phyloP scores from a whole-genome alignment of 2,888 invertebrate species.

The Ganaspis brasiliensis region DNA sequence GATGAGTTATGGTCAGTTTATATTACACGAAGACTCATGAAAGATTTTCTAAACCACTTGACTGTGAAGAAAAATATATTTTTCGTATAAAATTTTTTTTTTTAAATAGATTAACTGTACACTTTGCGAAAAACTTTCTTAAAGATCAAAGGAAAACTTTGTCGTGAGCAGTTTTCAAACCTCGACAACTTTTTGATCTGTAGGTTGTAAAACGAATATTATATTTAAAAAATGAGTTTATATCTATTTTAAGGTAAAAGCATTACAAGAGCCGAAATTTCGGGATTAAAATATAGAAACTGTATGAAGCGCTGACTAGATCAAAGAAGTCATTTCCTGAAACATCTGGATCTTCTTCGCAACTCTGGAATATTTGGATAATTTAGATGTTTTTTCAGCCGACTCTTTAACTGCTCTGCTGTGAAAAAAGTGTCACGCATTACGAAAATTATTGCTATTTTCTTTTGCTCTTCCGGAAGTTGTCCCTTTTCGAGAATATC shows the following conservation, averaged over 20 bases:
- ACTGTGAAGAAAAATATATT: no score
- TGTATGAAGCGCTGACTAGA: conserved; percentile 10
- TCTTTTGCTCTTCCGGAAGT: neutral
- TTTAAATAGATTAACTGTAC: no score
- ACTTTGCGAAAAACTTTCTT: no score
- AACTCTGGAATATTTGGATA: conserved; percentile 8
- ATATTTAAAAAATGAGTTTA: no score
- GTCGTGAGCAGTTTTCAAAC: no score
- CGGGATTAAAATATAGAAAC: conserved; percentile 3
- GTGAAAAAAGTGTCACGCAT: conserved; percentile 10
- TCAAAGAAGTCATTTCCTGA: conserved; percentile 23
- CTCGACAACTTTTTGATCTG: no score
- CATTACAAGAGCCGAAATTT: conserved; percentile 6
- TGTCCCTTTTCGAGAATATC: neutral
- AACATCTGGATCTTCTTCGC: conserved; percentile 34
- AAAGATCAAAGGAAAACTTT: no score
- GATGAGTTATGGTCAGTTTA: no score
- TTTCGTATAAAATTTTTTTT: no score
- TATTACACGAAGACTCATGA: no score
- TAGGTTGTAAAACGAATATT: no score
- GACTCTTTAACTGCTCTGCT: neutral
- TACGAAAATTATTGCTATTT: neutral
- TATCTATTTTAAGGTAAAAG: conserved; percentile 2
- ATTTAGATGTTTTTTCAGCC: conserved; percentile 32
- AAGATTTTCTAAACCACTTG: no score